Evolutionary conservation across 2,797 vertebrate species (phyloP), one percentile per base, ranked within the genome.

Genomic region (Mallotus villosus): DNA sequence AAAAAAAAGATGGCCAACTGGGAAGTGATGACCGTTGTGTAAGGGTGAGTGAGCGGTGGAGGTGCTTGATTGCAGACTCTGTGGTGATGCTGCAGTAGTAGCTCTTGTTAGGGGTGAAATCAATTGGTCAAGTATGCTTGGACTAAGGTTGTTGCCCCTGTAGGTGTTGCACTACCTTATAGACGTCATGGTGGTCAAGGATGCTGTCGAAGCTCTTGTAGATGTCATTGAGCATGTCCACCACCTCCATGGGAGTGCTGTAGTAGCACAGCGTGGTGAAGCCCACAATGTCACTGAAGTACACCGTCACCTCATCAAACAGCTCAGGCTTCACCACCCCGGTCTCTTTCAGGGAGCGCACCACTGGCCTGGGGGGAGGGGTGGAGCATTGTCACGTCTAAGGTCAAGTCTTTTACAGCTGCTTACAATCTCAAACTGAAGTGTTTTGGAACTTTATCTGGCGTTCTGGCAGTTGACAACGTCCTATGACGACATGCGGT

Each of bases 171-270:
- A 78, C 53, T 88, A 99, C 97, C 96, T 99, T 99, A 82, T 99
- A 99, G 37, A 99, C 97, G 6, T 99, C 97, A 2, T 99, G 97
- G 86, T 95, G 91, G 83, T 98, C 97, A 6, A 99, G 91, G 67
- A 99, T 96, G 85, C 94, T 92, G 89, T 99, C 97, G 11, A 98
- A 99, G 79, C 95, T 94, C 82, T 95, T 96, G 87, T 99, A 99
- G 91, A 99, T 95, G 85, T 98, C 95, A 0, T 97, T 99, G 37
- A 99, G 95, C 97, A 99, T 97, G 92, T 97, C 96, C 79, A 99
- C 97, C n/a, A 99, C 97, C 73, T 99, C 97, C 95, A 99, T 98
- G 24, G 97, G 97, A 0, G 95, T 97, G 92, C 97, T 99, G 88
- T 97, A 97, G 86, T 95, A 96, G 90, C 97, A 99, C 82, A 99